These are phyloP conservation scores for Chirona hameri DNA, from an alignment of 2,888 invertebrate species.

Conservation along the genomic window DNA sequence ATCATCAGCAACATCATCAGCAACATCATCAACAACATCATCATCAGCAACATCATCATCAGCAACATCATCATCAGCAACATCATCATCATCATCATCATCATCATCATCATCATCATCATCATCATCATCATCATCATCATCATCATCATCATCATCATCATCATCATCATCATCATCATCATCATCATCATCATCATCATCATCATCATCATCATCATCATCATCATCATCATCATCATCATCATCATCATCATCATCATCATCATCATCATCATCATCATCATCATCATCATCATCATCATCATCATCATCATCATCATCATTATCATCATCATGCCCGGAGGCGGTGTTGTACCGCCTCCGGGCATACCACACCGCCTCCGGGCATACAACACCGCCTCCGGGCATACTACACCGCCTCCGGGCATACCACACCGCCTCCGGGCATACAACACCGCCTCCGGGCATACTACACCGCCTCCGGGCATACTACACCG, in stretches of 20 bases:
- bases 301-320: constrained; percentile 22
- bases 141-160: constrained; percentile 22
- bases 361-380: too few relatives aligned
- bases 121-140: constrained; percentile 12
- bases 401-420: too few relatives aligned
- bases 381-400: too few relatives aligned
- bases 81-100: constrained; percentile 22
- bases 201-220: constrained; percentile 22
- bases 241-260: constrained; percentile 22
- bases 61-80: too few relatives aligned
- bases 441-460: too few relatives aligned
- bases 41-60: too few relatives aligned
- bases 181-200: constrained; percentile 11
- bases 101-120: constrained; percentile 22
- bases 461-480: too few relatives aligned
- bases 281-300: constrained; percentile 22
- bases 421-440: too few relatives aligned
- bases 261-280: constrained; percentile 22
- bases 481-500: too few relatives aligned
- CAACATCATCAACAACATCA: too few relatives aligned
- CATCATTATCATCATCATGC: constrained; percentile 22
- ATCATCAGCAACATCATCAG: too few relatives aligned
- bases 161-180: constrained; percentile 22
- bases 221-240: constrained; percentile 22
- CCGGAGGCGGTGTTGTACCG: too few relatives aligned